Base-by-base conservation (phyloP, 2,797 vertebrate genomes). In the Myiotriccus ornatus region DNA sequence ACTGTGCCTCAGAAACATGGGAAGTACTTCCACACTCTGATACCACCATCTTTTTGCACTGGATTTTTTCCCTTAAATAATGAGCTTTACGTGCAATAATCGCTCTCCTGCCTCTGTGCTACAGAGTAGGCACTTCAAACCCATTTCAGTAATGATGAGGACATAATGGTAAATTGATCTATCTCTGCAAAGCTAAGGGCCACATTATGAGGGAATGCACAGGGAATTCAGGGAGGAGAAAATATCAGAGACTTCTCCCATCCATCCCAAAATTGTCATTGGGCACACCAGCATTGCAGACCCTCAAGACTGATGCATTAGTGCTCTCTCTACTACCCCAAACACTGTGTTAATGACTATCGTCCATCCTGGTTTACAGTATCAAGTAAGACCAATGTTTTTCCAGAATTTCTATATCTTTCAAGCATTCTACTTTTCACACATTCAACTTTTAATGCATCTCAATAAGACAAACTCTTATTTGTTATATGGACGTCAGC, bases 1-100 rank as follows among this genome's bases (percentile, higher is more conserved):
- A 19, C 44, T 82, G 83, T 67, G 95, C 82, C 93, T 91, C 69
- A 20, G 49, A 96, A 89, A 56, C 20, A 91, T 46, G 22, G 95
- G 91, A 96, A 94, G 93, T 57, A 74, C 83, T 96, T 96, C 39
- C 69, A 44, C 57, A 69, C 30, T 75, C 32, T 64, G 68, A 93
- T 56, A 71, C 18, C 21, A 93, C 22, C 43, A n/a, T 5, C 34
- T 46, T 67, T 78, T 81, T 71, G 76, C 34, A 80, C 8, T 39
- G 52, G 14, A 37, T 15, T 19, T 91, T 90, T 78, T 62, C 44
- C 39, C 57, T 25, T 93, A 86, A 82, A 35, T 59, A 65, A 71
- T 37, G 68, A 94, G 14, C 18, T 44, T 92, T 60, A 56, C 44
- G 68, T 85, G 44, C 46, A 50, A n/a, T 43, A 79, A 69, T 49